phyloP scores from a whole-genome alignment of 1,140 invertebrate genomes.

The Zaprionus inermis region DNA sequence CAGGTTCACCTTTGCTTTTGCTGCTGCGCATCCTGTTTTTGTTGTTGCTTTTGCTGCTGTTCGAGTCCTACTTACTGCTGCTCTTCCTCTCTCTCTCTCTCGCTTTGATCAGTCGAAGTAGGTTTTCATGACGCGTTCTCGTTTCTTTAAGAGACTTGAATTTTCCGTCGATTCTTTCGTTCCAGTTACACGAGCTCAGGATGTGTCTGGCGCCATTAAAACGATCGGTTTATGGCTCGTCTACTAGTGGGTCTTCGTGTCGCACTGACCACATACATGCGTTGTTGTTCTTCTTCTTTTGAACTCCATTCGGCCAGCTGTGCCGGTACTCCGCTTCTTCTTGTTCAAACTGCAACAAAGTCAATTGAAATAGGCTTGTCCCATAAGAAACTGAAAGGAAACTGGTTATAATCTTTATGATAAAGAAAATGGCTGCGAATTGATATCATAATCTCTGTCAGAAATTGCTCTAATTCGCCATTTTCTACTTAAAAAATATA shows the following conservation, averaged over 20 bases:
- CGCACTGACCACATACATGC: constrained; percentile 5
- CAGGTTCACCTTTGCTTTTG: constrained; percentile 73
- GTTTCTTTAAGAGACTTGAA: constrained; percentile 23
- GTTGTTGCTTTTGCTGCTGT: constrained; percentile 29
- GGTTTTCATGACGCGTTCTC: constrained; percentile 53
- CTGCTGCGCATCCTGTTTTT: constrained; percentile 76
- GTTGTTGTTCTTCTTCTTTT: constrained; percentile 18
- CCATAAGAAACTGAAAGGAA: constrained; percentile 45
- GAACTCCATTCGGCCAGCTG: constrained; percentile 9
- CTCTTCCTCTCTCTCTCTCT: constrained; percentile 5
- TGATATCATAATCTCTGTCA: constrained; percentile 22
- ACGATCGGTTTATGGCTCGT: constrained; percentile 49
- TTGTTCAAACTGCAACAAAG: constrained; percentile 42
- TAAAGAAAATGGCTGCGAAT: constrained; percentile 15
- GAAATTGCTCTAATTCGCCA: background rate
- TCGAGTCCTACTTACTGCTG: constrained; percentile 53
- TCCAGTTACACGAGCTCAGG: constrained; percentile 50
- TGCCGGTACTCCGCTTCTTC: background rate
- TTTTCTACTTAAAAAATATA: background rate
- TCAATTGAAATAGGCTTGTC: constrained; percentile 35
- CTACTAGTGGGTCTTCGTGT: constrained; percentile 50
- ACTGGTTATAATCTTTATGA: constrained; percentile 46
- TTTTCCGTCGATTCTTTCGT: constrained; percentile 63
- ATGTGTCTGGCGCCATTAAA: constrained; percentile 61
- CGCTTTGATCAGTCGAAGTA: constrained; percentile 38